Percentiles rank a stretch among this genome's conserved stretches.
phyloP scores from a whole-genome alignment of 2,888 invertebrate genomes.

The Drosophila helvetica region DNA sequence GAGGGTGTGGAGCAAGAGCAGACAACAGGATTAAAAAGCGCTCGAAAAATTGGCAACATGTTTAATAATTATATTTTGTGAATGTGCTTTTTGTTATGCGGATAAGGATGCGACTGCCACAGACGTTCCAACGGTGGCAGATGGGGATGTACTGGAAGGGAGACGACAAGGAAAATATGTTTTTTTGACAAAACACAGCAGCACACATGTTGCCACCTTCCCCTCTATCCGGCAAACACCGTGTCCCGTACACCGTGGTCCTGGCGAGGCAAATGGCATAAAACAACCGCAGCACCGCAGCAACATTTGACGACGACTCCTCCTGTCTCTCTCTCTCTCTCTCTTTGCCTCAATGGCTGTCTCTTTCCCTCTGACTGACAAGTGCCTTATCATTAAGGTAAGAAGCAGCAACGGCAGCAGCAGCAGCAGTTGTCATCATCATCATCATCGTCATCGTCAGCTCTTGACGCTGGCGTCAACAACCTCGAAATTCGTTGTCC shows the following conservation, averaged over 20 bases:
- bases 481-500: conserved; percentile 62
- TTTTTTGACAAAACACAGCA: conserved; percentile 74
- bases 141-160: conserved; percentile 1
- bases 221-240: conserved; percentile 15
- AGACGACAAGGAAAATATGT: conserved; percentile 74
- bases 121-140: conserved; percentile 17
- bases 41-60: conserved; percentile 78
- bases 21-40: conserved; percentile 79
- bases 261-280: conserved; percentile 65
- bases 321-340: conserved; percentile 24
- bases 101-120: conserved; percentile 20
- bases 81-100: conserved; percentile 67
- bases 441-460: conserved; percentile 64
- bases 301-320: conserved; percentile 72
- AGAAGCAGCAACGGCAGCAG: conserved; percentile 48
- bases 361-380: conserved; percentile 66
- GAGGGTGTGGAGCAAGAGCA: conserved; percentile 39
- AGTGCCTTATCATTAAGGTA: conserved; percentile 81
- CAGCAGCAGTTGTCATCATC: conserved; percentile 59
- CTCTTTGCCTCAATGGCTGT: conserved; percentile 49
- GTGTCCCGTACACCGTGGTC: neutral
- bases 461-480: conserved; percentile 61
- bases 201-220: conserved; percentile 71
- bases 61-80: conserved; percentile 78
- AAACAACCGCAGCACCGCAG: conserved; percentile 76